Base-by-base conservation (phyloP, 2,797 vertebrate genomes). In the Myotis findleyi region DNA sequence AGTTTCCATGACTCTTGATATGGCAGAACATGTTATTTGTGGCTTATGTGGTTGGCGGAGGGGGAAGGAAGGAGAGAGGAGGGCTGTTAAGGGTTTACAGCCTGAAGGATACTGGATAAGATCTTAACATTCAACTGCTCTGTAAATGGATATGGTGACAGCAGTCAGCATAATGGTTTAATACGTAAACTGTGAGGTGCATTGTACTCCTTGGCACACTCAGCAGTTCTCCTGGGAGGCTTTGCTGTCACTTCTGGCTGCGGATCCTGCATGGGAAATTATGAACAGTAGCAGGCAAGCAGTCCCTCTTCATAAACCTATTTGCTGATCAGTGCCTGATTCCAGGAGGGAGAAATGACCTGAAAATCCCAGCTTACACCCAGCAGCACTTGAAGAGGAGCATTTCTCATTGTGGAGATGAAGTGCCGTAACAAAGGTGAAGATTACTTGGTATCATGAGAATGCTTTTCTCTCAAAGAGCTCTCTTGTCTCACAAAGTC, bases 171-270 rank as follows among this genome's bases (percentile, higher is more conserved):
- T 76, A 73, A 85, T 71, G 30, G 69, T 81, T 92, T 91, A n/a
- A 72, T 90, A 87, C 14, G 4, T 94, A 44, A 85, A 92, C 62
- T 66, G 53, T 1, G 13, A 57, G 66, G 66, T 41, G 9, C 47
- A 17, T 91, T 96, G 95, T 86, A 93, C 68, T 93, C 84, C 94
- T 96, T 97, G 82, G 94, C 81, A 96, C 92, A 75, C 81, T 53
- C 75, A 93, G 41, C 75, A 69, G 8, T 96, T 90, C 92, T 80
- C 95, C 68, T 62, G 93, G 94, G 97, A 81, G 89, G 62, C 41
- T 44, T 90, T 53, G n/a, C 75, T 89, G 51, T 84, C 51, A 20
- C 73, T 89, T 81, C 68, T 64, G 76, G 85, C 44, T 82, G 64
- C 47, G 21, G 8, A 14, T 79, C 18, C 84, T 77, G 5, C 33